Conservation (phyloP, 2,797 vertebrate species). For the Bovichtus diacanthus region DNA sequence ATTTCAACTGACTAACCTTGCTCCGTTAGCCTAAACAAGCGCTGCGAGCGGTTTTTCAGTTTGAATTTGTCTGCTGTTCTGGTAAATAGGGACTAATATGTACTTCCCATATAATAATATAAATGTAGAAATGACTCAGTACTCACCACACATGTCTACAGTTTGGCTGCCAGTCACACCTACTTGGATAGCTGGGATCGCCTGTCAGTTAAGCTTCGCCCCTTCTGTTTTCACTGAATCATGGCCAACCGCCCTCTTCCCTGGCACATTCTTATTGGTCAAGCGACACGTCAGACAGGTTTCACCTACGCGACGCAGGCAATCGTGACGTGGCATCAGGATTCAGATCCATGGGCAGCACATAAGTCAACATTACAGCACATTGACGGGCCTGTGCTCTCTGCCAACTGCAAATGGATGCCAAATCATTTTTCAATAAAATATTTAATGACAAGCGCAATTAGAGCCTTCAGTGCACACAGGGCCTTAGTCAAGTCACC, state of each 20-base stretch:
- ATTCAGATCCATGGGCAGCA: conserved; percentile 44
- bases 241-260: conserved; percentile 14
- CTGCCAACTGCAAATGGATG: background rate
- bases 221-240: conserved; percentile 33
- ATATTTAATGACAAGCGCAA: too few relatives aligned
- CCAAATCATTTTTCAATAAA: background rate
- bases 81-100: accelerated
- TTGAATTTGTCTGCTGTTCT: background rate
- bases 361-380: conserved; percentile 9
- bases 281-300: conserved; percentile 46
- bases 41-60: background rate
- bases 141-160: conserved; percentile 89
- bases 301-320: conserved; percentile 39
- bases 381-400: conserved; percentile 9
- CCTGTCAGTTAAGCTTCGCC: conserved; percentile 63
- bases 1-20: conserved; percentile 18
- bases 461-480: too few relatives aligned
- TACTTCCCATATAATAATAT: background rate
- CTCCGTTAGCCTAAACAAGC: background rate
- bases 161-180: conserved; percentile 55
- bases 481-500: too few relatives aligned
- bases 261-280: conserved; percentile 72
- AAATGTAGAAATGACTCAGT: background rate
- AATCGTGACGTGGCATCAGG: conserved; percentile 85
- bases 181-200: conserved; percentile 54